Evolutionary conservation across 2,113 vertebrate species (phyloP).

Genomic region (Perca flavescens): DNA sequence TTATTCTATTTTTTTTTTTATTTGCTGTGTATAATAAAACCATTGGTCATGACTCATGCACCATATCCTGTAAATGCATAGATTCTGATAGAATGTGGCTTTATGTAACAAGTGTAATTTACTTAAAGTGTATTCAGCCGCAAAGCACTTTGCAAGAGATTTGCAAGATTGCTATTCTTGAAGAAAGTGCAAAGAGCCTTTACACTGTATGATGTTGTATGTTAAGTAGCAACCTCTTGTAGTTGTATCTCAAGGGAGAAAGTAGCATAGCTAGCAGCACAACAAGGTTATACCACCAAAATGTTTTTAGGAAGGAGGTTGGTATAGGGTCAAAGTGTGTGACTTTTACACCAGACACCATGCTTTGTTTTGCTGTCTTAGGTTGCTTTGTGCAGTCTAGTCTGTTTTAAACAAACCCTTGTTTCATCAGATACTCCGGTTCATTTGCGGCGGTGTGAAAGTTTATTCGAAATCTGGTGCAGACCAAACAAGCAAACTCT

Average conservation of each 20-base stretch:
- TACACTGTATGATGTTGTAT: too few relatives aligned
- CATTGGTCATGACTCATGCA: not conserved
- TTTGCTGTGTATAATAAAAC: not conserved
- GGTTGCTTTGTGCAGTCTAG: too few relatives aligned
- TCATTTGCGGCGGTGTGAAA: too few relatives aligned
- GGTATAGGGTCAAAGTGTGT: not conserved
- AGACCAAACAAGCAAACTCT: too few relatives aligned
- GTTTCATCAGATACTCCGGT: too few relatives aligned
- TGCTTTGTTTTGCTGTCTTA: not conserved
- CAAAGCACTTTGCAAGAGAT: not conserved
- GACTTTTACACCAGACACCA: not conserved
- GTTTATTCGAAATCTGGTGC: too few relatives aligned
- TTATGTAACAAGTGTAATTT: not conserved
- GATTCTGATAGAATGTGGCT: not conserved
- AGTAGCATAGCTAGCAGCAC: not conserved
- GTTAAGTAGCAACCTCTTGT: not conserved
- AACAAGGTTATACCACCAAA: not conserved
- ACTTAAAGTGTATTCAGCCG: not conserved
- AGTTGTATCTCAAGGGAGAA: too few relatives aligned
- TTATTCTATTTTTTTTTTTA: too few relatives aligned
- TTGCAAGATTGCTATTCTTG: not conserved
- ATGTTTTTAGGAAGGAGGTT: not conserved
- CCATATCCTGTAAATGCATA: not conserved
- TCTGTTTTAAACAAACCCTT: too few relatives aligned
- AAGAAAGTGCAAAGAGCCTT: not conserved